Evolutionary conservation across 2,797 vertebrate species (phyloP).

Genomic region (Tolypeutes matacus): DNA sequence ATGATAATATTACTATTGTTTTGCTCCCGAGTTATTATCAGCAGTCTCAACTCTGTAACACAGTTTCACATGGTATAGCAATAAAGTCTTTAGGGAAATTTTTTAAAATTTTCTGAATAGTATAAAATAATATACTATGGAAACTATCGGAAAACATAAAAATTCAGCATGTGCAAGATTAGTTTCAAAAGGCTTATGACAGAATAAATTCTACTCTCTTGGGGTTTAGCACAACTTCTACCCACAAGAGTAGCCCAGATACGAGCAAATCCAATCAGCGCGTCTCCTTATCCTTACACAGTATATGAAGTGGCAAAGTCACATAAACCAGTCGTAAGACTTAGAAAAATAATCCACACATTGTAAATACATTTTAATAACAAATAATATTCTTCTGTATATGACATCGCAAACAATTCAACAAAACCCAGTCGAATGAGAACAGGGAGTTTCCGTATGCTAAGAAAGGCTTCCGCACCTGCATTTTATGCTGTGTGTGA

Average conservation of each 20-base stretch:
- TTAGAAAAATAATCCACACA: not conserved
- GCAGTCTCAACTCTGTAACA: not conserved
- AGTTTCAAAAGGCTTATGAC: not conserved
- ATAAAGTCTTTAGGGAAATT: not conserved
- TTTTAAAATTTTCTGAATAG: not conserved
- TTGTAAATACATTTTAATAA: not conserved
- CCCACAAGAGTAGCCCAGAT: not conserved
- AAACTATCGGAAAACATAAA: slow-evolving; percentile 20
- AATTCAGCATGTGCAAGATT: not conserved
- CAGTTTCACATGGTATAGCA: not conserved
- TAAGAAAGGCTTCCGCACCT: slow-evolving; percentile 72
- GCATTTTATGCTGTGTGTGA: slow-evolving; percentile 72
- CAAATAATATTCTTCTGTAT: not conserved
- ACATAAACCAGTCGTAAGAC: not conserved
- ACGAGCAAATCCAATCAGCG: not conserved
- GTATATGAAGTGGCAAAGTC: not conserved
- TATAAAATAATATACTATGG: not conserved
- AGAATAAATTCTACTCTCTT: not conserved
- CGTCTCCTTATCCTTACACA: not conserved
- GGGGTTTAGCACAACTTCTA: not conserved
- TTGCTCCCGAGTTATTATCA: not conserved
- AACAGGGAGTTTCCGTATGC: not conserved
- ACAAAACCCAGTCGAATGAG: slow-evolving; percentile 31
- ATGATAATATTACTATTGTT: not conserved
- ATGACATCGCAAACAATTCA: not conserved